Evolutionary conservation across 2,113 vertebrate genomes (phyloP).

Genomic region (Odobenus rosmarus): DNA sequence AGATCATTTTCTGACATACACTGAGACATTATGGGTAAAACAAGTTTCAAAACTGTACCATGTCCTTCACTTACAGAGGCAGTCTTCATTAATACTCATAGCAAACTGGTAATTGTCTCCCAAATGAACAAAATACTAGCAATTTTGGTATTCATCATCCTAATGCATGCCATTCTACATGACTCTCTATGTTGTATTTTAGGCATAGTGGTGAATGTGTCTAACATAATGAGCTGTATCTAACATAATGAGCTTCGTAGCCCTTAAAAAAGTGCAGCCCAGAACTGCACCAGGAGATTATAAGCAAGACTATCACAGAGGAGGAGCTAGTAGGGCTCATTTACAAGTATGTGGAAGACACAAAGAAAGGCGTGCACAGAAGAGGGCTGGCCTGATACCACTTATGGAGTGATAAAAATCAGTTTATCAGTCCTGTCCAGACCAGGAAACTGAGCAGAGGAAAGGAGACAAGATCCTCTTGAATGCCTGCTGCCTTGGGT

Average conservation of each 20-base stretch:
- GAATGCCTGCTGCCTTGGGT: conserved; percentile 96
- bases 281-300: conserved; percentile 91
- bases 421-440: conserved; percentile 92
- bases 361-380: conserved; percentile 84
- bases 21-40: not conserved
- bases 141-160: not conserved
- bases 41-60: not conserved
- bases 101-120: not conserved
- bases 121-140: not conserved
- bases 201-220: conserved; percentile 94
- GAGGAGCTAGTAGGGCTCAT: conserved; percentile 92
- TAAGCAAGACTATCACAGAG: conserved; percentile 91
- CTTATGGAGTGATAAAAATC: conserved; percentile 92
- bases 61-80: not conserved
- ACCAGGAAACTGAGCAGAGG: conserved; percentile 88
- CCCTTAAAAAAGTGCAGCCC: conserved; percentile 87
- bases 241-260: conserved; percentile 78
- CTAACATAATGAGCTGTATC: conserved; percentile 89
- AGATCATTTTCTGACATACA: not conserved
- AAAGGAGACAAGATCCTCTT: conserved; percentile 90
- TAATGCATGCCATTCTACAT: not conserved
- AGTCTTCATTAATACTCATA: not conserved
- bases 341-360: conserved; percentile 89
- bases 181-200: not conserved
- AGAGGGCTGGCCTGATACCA: conserved; percentile 89